phyloP scores from a whole-genome alignment of 2,797 vertebrate genomes.

The Halcyon leucocephala region DNA sequence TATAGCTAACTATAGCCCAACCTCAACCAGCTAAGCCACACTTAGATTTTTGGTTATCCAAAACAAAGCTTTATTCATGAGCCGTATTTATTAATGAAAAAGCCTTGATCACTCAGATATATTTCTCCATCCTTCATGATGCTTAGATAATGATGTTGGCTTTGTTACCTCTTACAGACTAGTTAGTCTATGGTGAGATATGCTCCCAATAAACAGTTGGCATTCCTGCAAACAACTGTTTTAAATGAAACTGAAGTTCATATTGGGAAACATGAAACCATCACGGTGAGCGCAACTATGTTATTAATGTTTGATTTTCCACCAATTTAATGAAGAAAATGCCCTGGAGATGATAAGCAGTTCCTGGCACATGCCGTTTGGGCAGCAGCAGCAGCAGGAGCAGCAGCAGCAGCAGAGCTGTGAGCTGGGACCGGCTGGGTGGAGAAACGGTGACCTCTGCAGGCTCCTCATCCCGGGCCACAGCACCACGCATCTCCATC shows the following conservation, averaged over 20 bases:
- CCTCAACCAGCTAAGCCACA: not conserved
- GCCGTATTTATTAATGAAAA: not conserved
- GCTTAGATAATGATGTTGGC: not conserved
- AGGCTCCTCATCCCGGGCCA: slow-evolving; percentile 26
- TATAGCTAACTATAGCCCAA: slow-evolving; percentile 13
- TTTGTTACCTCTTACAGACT: not conserved
- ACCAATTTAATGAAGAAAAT: slow-evolving; percentile 22
- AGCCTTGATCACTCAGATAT: not conserved
- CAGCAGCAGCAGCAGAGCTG: not conserved
- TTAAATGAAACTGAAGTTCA: slow-evolving; percentile 11
- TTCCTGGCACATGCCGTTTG: not conserved
- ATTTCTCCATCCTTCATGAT: not conserved
- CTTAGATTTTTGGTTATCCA: not conserved
- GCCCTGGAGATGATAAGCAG: not conserved
- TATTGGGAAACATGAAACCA: slow-evolving; percentile 31
- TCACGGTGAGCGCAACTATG: not conserved
- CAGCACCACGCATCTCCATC: not conserved
- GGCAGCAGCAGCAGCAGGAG: not conserved
- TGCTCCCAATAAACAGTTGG: not conserved
- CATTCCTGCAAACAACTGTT: not conserved
- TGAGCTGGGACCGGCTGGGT: not conserved
- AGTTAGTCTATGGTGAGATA: not conserved
- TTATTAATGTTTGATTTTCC: slow-evolving; percentile 25
- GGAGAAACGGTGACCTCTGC: slow-evolving; percentile 81
- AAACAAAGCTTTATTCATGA: not conserved